Percentiles rank a stretch among this genome's conserved stretches.
These are phyloP conservation scores for Rhincodon typus DNA, from an alignment of 2,797 vertebrate species.

Conservation along the genomic window DNA sequence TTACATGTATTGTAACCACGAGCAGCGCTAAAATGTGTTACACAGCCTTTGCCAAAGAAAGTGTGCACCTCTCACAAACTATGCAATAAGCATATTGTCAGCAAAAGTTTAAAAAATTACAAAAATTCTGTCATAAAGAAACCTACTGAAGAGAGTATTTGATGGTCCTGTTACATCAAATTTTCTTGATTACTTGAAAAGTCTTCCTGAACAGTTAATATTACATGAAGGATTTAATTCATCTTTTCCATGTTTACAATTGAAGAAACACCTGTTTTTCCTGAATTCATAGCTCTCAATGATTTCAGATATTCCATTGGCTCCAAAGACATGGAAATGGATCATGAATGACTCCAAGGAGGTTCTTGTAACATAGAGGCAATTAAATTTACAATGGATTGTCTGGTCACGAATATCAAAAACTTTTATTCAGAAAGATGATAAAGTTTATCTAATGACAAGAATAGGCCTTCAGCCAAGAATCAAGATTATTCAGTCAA, in stretches of 20 bases:
- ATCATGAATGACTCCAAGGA: too few species aligned
- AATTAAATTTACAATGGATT: not conserved
- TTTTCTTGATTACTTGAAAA: not conserved
- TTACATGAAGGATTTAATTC: not conserved
- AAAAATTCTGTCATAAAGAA: not conserved
- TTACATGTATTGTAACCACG: not conserved
- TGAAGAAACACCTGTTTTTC: not conserved
- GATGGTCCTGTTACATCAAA: not conserved
- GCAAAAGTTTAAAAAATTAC: not conserved
- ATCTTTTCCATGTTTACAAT: too few species aligned
- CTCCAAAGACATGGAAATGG: not conserved
- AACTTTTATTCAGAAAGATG: too few species aligned
- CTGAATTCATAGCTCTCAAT: not conserved
- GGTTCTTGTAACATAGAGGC: not conserved
- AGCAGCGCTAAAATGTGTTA: not conserved
- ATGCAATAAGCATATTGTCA: not conserved
- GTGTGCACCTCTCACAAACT: not conserved
- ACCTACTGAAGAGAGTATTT: not conserved
- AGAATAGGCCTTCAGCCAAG: not conserved
- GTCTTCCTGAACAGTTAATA: not conserved
- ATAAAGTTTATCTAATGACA: not conserved
- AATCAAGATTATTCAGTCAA: not conserved
- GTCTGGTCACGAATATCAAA: not conserved
- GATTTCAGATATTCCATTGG: not conserved
- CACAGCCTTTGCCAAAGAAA: too few species aligned